Percentiles rank a stretch among this genome's conserved stretches.
Conservation (phyloP, 2,888 invertebrate genomes). For the Frankliniella intonsa region DNA sequence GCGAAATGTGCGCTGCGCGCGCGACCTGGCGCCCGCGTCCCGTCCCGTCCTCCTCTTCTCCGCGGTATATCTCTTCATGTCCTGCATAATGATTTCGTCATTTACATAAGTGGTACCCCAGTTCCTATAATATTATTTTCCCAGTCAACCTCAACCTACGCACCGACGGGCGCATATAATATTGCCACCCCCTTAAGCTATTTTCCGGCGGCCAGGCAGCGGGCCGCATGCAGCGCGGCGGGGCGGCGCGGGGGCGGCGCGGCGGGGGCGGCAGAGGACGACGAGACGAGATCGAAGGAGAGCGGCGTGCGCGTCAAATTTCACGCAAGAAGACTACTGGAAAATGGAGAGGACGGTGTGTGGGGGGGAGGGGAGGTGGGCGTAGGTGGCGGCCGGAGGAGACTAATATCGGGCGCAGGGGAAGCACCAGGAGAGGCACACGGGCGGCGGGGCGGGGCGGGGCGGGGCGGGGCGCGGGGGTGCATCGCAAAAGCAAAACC, state of each 20-base stretch:
- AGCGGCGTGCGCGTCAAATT: not conserved
- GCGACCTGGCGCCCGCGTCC: too few relatives aligned
- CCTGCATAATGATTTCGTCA: too few relatives aligned
- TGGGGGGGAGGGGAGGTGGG: not conserved
- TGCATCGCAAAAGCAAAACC: not conserved
- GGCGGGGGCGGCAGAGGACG: not conserved
- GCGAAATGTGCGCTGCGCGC: too few relatives aligned
- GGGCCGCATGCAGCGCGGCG: not conserved
- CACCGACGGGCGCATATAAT: too few relatives aligned
- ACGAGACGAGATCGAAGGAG: not conserved
- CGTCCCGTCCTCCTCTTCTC: too few relatives aligned
- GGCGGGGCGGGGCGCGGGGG: too few relatives aligned
- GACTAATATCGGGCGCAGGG: not conserved
- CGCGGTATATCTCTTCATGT: too few relatives aligned
- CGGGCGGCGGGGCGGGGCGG: too few relatives aligned
- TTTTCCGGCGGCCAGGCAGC: not conserved
- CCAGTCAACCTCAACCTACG: too few relatives aligned
- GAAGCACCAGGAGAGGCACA: not conserved
- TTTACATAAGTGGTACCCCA: too few relatives aligned
- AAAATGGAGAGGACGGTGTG: not conserved
- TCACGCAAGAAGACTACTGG: slow-evolving; percentile 18
- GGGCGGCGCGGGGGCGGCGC: not conserved
- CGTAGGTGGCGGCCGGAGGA: not conserved
- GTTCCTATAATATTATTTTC: too few relatives aligned
- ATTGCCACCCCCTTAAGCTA: not conserved